Base-by-base conservation (phyloP, 2,888 invertebrate genomes). In the Pteria penguin region DNA sequence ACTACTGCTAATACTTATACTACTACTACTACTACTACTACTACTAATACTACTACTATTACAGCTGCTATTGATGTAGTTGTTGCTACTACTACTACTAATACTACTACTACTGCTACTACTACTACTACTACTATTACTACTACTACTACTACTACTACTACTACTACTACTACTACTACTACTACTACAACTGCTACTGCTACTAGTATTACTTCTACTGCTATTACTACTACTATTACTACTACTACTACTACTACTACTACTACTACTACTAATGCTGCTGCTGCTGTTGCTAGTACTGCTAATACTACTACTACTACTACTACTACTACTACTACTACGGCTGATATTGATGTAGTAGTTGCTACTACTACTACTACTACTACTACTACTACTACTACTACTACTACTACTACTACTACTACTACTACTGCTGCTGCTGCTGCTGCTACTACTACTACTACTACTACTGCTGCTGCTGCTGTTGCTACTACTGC, bases 341-440 rank as follows among this genome's bases (percentile, higher is more conserved):
- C 63, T 33, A 29, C 32, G 31, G 33, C 63, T 63, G 33, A 32
- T 2, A 63, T 36, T 29, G 33, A 32, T 29, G 33, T 36, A 3
- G 22, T 36, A 4, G 14, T 36, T 29, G 5, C 63, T 29, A 63
- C 63, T 63, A 63, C 63, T 63, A 63, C 63, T 63, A 63, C 63
- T 63, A 63, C 63, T 32, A 63, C 63, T 32, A 63, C 63, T 32
- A 32, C 32, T 32, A 63, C 31, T 32, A 63, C 33, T 63, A 63
- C 31, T 32, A 63, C 63, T 33, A 63, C 63, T 32, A 63, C 63
- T 63, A 63, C 31, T 29, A 32, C 24, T 54, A 72, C 0, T 96
- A 97, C 93, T 76, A 76, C 72, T 79, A 65, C 76, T 79, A 79
- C 67, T 45, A 72, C 52, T 68, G 67, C 22, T 45, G n/a, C 45